Evolutionary conservation across 2,797 vertebrate species (phyloP), one percentile per base, ranked within the genome.

Genomic region (Oryzias dopingdopingensis): DNA sequence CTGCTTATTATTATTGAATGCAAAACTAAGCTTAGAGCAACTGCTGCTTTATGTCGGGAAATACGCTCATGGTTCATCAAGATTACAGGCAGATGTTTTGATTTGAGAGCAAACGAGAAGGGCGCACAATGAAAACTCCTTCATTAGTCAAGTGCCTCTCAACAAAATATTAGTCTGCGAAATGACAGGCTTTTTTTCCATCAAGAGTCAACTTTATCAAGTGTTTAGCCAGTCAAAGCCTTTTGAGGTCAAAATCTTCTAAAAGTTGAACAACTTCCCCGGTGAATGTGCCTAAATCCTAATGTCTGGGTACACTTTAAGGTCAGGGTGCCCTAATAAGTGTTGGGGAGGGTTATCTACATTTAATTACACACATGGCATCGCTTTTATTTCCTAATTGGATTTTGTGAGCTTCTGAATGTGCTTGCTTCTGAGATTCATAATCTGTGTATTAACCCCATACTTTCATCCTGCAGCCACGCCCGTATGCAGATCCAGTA

Each of bases 61-160:
- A 88, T 85, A 76, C 74, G 49, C 54, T 58, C 72, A 72, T 59
- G 73, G 78, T 82, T 88, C 73, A 82, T 76, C 62, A 71, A 80
- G 82, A 91, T 90, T 86, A 89, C 74, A 59, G 66, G 77, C 80
- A 86, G 80, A 82, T 76, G 86, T 86, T 89, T 90, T 86, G 82
- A 79, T 76, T 71, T 60, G 59, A 79, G 72, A 76, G 72, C 58
- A 80, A 84, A 87, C 80, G 87, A 83, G 76, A 79, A 81, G 51
- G 58, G 41, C 32, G 56, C 6, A 47, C 80, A 84, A 88, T 88
- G 87, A 86, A 84, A 89, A 78, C 52, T 42, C 76, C 77, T 83
- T 87, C 76, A 88, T 84, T 85, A 83, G 67, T 79, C 73, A 77
- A 81, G 78, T 50, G 52, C 75, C 69, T 84, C 66, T 81, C 23